phyloP scores from a whole-genome alignment of 2,113 vertebrate genomes.

The Oceanites oceanicus region DNA sequence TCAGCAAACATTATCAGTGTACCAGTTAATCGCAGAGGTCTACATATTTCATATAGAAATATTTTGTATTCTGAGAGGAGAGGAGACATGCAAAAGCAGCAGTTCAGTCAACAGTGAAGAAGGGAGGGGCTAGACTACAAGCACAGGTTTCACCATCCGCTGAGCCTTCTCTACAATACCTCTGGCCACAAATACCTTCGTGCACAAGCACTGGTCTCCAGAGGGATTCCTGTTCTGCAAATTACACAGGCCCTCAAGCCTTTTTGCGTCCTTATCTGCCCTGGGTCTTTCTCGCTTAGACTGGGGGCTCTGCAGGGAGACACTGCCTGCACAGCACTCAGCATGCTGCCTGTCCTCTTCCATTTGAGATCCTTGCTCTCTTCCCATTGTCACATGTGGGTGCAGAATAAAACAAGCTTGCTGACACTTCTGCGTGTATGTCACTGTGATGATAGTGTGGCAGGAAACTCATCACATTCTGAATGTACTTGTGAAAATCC shows the following conservation, averaged over 20 bases:
- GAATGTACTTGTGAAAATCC: constrained; percentile 41
- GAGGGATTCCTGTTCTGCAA: background rate
- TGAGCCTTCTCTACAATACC: rapidly evolving
- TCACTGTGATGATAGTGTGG: background rate
- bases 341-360: background rate
- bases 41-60: background rate
- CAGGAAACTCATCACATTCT: constrained; percentile 38
- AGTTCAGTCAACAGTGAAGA: background rate
- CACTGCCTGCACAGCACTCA: rapidly evolving
- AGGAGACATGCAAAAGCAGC: background rate
- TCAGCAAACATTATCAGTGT: rapidly evolving
- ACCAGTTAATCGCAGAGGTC: background rate
- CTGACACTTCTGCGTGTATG: constrained; percentile 6
- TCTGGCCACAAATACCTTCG: background rate
- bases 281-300: background rate
- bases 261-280: background rate
- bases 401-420: constrained; percentile 11
- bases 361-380: background rate
- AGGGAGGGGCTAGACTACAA: background rate
- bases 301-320: background rate
- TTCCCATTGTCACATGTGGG: background rate
- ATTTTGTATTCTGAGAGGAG: background rate
- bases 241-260: background rate
- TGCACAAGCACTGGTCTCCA: background rate
- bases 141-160: background rate